Conservation (phyloP, 2,888 invertebrate genomes). For the Caenorhabditis japonica region DNA sequence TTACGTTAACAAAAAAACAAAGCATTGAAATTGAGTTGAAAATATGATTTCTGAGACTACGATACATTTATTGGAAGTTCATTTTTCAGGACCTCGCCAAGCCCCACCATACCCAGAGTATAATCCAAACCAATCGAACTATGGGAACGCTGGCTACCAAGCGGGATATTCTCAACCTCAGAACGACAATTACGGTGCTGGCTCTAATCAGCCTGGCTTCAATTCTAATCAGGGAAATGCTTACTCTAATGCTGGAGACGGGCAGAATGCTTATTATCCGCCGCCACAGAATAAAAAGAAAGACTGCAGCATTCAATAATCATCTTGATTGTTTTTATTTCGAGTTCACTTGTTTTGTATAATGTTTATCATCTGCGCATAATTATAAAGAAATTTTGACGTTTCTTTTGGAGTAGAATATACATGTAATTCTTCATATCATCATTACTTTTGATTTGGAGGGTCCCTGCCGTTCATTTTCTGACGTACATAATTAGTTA, state of each 20-base stretch:
- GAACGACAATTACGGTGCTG: too few species aligned
- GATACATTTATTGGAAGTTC: too few species aligned
- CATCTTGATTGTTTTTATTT: not conserved
- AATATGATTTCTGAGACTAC: too few species aligned
- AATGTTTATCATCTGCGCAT: not conserved
- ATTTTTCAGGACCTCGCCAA: slow-evolving; percentile 33
- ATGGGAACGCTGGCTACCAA: slow-evolving; percentile 39
- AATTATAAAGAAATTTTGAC: not conserved
- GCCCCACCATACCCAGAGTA: slow-evolving; percentile 65
- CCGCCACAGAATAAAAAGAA: slow-evolving; percentile 74
- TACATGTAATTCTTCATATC: not conserved
- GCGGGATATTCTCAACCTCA: slow-evolving; percentile 18
- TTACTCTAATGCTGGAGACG: slow-evolving; percentile 34
- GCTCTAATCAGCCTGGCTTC: slow-evolving; percentile 21
- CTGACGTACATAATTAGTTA: not conserved
- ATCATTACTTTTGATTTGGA: not conserved
- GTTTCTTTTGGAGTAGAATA: not conserved
- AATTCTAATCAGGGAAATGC: slow-evolving; percentile 28
- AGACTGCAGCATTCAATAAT: slow-evolving; percentile 63
- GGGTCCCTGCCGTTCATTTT: not conserved
- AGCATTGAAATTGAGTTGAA: too few species aligned
- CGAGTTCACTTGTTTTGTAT: not conserved
- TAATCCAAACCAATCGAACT: slow-evolving; percentile 55
- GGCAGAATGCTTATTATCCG: slow-evolving; percentile 70
- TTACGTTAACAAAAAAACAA: too few species aligned